Percentiles rank a stretch among this genome's conserved stretches.
Conservation (phyloP, 2,888 invertebrate genomes). For the Dioctria linearis region DNA sequence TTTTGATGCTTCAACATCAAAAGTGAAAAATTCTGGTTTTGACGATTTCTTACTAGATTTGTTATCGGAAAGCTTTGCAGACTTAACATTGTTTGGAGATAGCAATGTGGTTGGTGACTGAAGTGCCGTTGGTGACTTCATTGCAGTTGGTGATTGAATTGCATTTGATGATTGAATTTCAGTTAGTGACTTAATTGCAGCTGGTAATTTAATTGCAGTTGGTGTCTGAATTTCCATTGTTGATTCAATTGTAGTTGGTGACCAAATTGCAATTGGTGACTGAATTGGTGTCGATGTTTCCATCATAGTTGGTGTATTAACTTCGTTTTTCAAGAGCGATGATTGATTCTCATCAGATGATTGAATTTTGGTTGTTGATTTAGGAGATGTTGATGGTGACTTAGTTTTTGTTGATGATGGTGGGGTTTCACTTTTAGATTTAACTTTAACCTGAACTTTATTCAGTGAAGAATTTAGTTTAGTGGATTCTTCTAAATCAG, state of each 20-base stretch:
- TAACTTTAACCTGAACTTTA: background rate
- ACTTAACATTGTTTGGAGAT: background rate
- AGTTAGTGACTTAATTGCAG: background rate
- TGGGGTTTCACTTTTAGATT: background rate
- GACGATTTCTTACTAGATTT: constrained; percentile 15
- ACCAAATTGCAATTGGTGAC: background rate
- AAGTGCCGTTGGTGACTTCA: background rate
- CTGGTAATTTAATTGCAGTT: background rate
- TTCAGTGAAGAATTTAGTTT: too few species aligned
- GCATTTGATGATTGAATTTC: background rate
- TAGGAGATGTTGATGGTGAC: background rate
- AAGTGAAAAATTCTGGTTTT: constrained; percentile 48
- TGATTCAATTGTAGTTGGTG: background rate
- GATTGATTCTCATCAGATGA: background rate
- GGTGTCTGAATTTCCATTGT: background rate
- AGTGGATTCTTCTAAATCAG: too few species aligned
- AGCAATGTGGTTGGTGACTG: background rate
- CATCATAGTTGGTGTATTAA: background rate
- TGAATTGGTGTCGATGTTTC: background rate
- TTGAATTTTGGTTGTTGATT: background rate
- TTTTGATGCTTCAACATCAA: constrained; percentile 11
- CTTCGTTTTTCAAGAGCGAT: background rate
- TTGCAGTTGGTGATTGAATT: background rate
- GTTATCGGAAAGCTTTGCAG: background rate
- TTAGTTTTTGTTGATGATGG: background rate